Evolutionary conservation across 2,113 vertebrate species (phyloP).

Genomic region (Corvus cornix): DNA sequence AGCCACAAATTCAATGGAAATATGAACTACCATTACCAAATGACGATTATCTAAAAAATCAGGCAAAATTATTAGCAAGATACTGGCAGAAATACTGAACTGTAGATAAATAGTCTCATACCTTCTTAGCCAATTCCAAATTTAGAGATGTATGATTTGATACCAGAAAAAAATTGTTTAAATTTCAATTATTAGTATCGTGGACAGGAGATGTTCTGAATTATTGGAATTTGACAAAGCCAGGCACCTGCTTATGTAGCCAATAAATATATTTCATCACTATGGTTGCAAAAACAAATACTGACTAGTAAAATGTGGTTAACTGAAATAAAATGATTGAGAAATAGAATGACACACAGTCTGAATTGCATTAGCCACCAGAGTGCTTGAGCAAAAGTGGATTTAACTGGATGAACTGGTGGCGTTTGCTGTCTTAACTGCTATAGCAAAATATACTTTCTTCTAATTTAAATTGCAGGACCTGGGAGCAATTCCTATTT

Average conservation of each 20-base stretch:
- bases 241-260: conserved; percentile 25
- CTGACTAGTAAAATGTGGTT: conserved; percentile 6
- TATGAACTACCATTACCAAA: background rate
- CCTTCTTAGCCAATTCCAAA: background rate
- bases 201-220: background rate
- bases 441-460: background rate
- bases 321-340: conserved; percentile 33
- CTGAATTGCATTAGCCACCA: conserved; percentile 13
- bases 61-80: background rate
- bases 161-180: background rate
- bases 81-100: background rate
- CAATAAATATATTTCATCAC: conserved; percentile 37
- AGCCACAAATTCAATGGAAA: background rate
- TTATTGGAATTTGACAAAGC: conserved; percentile 5
- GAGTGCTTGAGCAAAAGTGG: conserved; percentile 8
- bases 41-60: background rate
- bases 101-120: background rate
- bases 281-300: conserved; percentile 52
- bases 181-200: background rate
- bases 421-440: background rate
- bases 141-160: background rate
- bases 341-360: conserved; percentile 37
- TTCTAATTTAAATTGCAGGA: conserved; percentile 13
- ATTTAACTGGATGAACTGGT: conserved; percentile 25
- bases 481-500: background rate